Conservation (phyloP, 2,113 vertebrate species). For the Nibea albiflora region DNA sequence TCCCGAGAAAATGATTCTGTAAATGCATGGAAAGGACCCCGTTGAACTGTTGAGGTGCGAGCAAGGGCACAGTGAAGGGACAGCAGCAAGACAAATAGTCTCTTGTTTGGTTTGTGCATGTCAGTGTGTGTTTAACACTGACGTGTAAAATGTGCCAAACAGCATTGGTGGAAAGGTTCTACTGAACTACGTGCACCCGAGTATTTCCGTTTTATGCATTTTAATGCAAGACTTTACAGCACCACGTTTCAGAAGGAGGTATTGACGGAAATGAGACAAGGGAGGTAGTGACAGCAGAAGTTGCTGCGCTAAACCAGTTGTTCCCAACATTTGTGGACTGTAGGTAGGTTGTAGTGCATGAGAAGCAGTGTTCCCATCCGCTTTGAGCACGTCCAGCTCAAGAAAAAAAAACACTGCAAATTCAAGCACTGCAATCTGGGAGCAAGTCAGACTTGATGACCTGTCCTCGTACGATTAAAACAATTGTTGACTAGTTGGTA, state of each 20-base stretch:
- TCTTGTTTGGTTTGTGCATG: constrained; percentile 28
- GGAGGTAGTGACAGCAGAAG: too few relatives aligned
- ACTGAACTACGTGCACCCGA: neutral
- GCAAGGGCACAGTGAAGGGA: constrained; percentile 31
- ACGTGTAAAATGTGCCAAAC: neutral
- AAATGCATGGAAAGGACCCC: constrained; percentile 40
- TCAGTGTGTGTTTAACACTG: constrained; percentile 22
- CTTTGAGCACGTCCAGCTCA: too few relatives aligned
- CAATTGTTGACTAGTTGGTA: too few relatives aligned
- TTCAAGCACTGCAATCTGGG: too few relatives aligned
- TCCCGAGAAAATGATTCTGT: constrained; percentile 45
- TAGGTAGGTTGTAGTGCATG: too few relatives aligned
- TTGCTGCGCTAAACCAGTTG: neutral
- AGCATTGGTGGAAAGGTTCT: neutral
- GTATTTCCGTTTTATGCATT: neutral
- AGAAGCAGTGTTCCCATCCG: too few relatives aligned
- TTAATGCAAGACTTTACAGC: too few relatives aligned
- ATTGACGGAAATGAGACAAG: too few relatives aligned
- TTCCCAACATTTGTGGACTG: neutral
- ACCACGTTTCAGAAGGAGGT: too few relatives aligned
- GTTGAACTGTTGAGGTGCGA: constrained; percentile 29
- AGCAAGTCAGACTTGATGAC: too few relatives aligned
- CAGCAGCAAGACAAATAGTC: constrained; percentile 38
- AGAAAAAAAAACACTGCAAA: too few relatives aligned
- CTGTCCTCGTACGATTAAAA: too few relatives aligned